A percentile compares a stretch with the other conserved stretches of the same genome.
Evolutionary conservation across 2,797 vertebrate genomes (phyloP).

Genomic region (Tokudaia tokunoshimensis): DNA sequence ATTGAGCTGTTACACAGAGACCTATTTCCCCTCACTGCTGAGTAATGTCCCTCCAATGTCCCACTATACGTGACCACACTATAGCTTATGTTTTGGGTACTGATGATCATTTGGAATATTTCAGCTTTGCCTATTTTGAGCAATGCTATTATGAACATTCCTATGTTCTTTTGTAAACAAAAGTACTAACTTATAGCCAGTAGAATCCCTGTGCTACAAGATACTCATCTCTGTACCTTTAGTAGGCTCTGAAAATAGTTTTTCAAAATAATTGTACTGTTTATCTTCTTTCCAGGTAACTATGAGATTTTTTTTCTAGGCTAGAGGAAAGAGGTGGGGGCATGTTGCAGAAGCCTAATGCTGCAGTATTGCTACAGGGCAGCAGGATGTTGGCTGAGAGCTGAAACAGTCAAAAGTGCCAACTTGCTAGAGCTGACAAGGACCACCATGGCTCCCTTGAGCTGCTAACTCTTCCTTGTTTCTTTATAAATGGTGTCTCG

Average conservation of each 20-base stretch:
- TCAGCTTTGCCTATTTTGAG: neutral
- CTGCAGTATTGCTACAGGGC: neutral
- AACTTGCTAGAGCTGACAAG: neutral
- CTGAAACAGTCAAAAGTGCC: neutral
- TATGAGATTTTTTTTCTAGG: neutral
- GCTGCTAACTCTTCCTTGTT: neutral
- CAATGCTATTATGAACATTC: neutral
- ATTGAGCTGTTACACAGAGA: neutral
- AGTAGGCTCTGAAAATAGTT: slow-evolving; percentile 2
- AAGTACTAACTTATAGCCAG: neutral
- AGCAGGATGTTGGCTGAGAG: too few relatives aligned
- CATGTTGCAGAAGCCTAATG: neutral
- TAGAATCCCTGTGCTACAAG: neutral
- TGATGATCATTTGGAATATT: slow-evolving; percentile 32
- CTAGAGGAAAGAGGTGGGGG: neutral
- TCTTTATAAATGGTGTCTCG: neutral
- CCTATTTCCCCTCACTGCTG: neutral
- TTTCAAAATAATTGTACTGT: neutral
- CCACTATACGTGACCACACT: neutral
- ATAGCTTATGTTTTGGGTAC: neutral
- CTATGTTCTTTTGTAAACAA: slow-evolving; percentile 1
- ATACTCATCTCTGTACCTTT: neutral
- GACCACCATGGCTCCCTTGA: neutral
- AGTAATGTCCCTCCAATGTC: neutral
- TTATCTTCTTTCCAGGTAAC: neutral